These are phyloP conservation scores for Tetragonisca angustula DNA, from an alignment of 2,888 invertebrate species.

Conservation along the genomic window DNA sequence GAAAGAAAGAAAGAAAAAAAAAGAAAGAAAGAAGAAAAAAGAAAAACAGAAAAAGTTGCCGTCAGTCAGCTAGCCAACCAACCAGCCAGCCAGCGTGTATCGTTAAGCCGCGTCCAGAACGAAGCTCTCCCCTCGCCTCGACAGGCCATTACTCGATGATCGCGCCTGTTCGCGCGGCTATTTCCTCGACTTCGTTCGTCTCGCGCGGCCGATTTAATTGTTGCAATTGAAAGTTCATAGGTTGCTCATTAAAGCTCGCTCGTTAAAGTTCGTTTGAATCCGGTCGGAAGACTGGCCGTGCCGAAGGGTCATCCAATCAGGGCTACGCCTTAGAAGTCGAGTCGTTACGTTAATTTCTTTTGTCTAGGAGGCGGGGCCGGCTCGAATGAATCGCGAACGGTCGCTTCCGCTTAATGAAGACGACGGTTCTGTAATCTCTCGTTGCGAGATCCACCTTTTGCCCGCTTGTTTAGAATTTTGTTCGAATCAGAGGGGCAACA, in stretches of 20 bases:
- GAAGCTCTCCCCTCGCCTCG: constrained; percentile 18
- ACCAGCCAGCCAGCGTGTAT: constrained; percentile 37
- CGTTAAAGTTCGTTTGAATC: constrained; percentile 55
- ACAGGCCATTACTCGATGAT: constrained; percentile 43
- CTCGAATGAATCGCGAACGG: constrained; percentile 27
- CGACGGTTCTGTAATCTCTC: constrained; percentile 4
- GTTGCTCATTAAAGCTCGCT: constrained; percentile 58
- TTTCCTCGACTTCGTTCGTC: constrained; percentile 15
- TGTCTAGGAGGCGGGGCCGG: constrained; percentile 7
- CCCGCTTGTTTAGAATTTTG: background rate
- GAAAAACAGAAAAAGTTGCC: background rate
- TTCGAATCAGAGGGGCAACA: background rate
- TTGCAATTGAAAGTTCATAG: constrained; percentile 36
- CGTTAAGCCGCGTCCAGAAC: constrained; percentile 47
- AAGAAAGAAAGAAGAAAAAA: no score
- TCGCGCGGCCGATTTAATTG: constrained; percentile 33
- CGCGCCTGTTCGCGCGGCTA: constrained; percentile 11
- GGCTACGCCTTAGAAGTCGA: constrained; percentile 40
- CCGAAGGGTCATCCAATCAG: constrained; percentile 60
- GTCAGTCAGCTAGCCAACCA: background rate
- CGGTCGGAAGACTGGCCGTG: constrained; percentile 35
- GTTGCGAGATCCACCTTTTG: background rate
- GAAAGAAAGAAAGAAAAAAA: constrained; percentile 34
- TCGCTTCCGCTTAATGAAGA: constrained; percentile 45
- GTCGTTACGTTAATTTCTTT: constrained; percentile 57